Evolutionary conservation across 2,888 invertebrate genomes (phyloP).

Genomic region (Cryptocheilus praepositus): DNA sequence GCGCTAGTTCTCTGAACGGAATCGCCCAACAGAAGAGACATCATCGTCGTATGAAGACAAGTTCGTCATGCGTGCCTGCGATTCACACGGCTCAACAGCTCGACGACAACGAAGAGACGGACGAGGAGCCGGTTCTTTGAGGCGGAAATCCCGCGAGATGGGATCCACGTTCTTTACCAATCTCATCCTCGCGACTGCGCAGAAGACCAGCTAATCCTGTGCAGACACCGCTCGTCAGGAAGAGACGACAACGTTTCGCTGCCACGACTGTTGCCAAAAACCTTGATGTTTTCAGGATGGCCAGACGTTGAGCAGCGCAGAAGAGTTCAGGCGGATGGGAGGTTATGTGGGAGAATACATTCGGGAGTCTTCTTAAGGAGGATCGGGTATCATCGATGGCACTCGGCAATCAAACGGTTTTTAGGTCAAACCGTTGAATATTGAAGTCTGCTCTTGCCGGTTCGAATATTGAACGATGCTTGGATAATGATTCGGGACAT

Average conservation of each 20-base stretch:
- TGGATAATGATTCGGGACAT: too few relatives aligned
- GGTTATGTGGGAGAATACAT: too few relatives aligned
- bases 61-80: slow-evolving; percentile 78
- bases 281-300: too few relatives aligned
- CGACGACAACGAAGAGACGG: slow-evolving; percentile 78
- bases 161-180: slow-evolving; percentile 39
- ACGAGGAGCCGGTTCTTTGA: slow-evolving; percentile 81
- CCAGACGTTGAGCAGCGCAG: too few relatives aligned
- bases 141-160: slow-evolving; percentile 48
- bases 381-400: neutral
- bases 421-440: too few relatives aligned
- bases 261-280: slow-evolving; percentile 3
- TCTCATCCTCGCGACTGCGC: slow-evolving; percentile 49
- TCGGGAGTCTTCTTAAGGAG: neutral
- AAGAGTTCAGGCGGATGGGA: too few relatives aligned
- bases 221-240: slow-evolving; percentile 35
- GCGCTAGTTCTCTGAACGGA: slow-evolving; percentile 31
- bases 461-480: too few relatives aligned
- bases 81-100: slow-evolving; percentile 74
- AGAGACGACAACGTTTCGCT: slow-evolving; percentile 41
- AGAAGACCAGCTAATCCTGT: slow-evolving; percentile 29
- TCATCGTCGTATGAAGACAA: slow-evolving; percentile 78
- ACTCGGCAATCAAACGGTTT: neutral
- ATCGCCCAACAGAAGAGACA: slow-evolving; percentile 56
- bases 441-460: too few relatives aligned